Conservation (phyloP, 2,888 invertebrate genomes). For the Acanthacorydalis orientalis region DNA sequence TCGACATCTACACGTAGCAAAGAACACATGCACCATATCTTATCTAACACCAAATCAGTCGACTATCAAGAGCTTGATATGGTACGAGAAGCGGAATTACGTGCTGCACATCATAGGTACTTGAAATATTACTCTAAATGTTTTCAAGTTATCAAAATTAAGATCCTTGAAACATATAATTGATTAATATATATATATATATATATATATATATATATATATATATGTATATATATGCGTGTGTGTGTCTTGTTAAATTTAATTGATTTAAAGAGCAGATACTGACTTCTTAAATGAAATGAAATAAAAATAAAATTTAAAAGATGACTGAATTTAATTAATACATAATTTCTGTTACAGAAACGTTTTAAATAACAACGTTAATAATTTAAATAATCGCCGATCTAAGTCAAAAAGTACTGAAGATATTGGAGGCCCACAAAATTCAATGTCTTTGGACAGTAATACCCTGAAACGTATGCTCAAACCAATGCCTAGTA, state of each 20-base stretch:
- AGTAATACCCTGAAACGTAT: constrained; percentile 81
- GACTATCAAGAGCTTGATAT: constrained; percentile 52
- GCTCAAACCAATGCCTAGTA: constrained; percentile 85
- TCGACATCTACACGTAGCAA: constrained; percentile 19
- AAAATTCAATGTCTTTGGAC: constrained; percentile 40
- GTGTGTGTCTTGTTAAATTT: too few relatives aligned
- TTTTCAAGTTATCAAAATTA: too few relatives aligned
- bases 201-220: too few relatives aligned
- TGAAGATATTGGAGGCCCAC: constrained; percentile 53
- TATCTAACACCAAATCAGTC: constrained; percentile 37
- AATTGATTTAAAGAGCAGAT: too few relatives aligned
- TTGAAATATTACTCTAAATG: too few relatives aligned
- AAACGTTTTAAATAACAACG: constrained; percentile 55
- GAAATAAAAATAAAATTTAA: too few relatives aligned
- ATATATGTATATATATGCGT: too few relatives aligned
- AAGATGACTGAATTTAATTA: background rate
- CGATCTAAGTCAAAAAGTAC: constrained; percentile 78
- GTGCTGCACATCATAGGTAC: constrained; percentile 31
- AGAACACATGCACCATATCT: constrained; percentile 26
- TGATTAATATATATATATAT: too few relatives aligned
- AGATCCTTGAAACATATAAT: too few relatives aligned
- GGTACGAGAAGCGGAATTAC: constrained; percentile 55
- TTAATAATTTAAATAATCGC: constrained; percentile 33
- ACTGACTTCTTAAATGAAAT: too few relatives aligned
- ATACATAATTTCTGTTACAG: constrained; percentile 1